Evolutionary conservation across 2,797 vertebrate genomes (phyloP).

Genomic region (Phalloptychus januarius): DNA sequence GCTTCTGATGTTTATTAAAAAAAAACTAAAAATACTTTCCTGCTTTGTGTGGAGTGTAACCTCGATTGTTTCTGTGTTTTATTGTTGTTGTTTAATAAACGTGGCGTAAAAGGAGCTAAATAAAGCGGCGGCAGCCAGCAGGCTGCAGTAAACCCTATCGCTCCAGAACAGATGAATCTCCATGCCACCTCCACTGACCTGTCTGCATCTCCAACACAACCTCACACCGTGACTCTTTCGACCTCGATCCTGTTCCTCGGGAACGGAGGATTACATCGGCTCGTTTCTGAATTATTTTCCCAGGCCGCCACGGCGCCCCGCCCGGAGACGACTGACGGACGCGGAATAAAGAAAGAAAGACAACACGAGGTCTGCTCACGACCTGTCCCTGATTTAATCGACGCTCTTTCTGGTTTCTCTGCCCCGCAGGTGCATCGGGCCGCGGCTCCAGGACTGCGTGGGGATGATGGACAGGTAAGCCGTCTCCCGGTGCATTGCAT

Average conservation of each 20-base stretch:
- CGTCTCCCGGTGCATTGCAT: constrained; percentile 31
- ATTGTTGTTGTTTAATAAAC: constrained; percentile 5
- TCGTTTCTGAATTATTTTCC: constrained; percentile 18
- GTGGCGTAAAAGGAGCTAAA: not conserved
- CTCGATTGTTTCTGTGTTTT: not conserved
- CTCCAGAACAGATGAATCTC: constrained; percentile 20
- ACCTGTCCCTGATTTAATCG: constrained; percentile 62
- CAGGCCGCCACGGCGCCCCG: constrained; percentile 6
- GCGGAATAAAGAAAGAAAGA: constrained; percentile 48
- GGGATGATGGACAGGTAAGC: constrained; percentile 97
- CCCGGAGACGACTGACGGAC: constrained; percentile 64
- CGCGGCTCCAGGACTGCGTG: constrained; percentile 93
- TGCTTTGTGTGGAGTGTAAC: not conserved
- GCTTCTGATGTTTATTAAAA: not conserved
- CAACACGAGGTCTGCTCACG: constrained; percentile 64
- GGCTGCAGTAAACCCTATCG: constrained; percentile 14
- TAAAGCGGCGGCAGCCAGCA: constrained; percentile 1
- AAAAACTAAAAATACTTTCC: not conserved
- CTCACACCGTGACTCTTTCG: constrained; percentile 3
- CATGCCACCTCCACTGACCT: constrained; percentile 7
- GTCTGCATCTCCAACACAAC: constrained; percentile 2
- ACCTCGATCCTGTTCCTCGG: not conserved
- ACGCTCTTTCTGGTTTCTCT: constrained; percentile 54
- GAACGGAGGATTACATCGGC: not conserved
- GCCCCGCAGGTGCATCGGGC: constrained; percentile 89